These are phyloP conservation scores for Talpa occidentalis DNA, from an alignment of 2,113 vertebrate species.

Conservation along the genomic window DNA sequence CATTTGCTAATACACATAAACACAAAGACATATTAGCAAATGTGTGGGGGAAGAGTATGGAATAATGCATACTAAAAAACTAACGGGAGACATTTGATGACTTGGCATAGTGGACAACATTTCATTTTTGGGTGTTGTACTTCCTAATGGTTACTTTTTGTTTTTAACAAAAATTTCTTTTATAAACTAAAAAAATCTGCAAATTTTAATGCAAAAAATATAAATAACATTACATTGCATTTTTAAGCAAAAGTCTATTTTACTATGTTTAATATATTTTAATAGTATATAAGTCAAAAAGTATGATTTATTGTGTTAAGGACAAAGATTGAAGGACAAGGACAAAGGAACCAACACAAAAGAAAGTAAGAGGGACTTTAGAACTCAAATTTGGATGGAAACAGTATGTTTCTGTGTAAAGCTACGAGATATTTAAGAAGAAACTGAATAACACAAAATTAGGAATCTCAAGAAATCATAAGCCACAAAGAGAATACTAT, in stretches of 20 bases:
- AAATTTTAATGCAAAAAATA: conserved; percentile 38
- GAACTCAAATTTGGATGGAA: conserved; percentile 1
- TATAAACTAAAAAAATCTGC: not conserved
- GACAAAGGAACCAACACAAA: not conserved
- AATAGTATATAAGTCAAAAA: not conserved
- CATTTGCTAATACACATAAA: not conserved
- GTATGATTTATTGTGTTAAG: conserved; percentile 15
- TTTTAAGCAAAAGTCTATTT: conserved; percentile 16
- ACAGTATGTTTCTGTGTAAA: not conserved
- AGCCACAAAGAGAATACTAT: not conserved
- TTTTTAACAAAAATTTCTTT: conserved; percentile 35
- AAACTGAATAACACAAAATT: conserved; percentile 49
- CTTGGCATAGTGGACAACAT: not conserved
- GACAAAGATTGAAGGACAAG: not conserved
- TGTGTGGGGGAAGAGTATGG: not conserved
- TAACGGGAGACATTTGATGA: not conserved
- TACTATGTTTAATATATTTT: not conserved
- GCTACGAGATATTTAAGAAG: not conserved
- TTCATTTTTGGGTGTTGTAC: not conserved
- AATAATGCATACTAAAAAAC: not conserved
- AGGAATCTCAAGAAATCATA: not conserved
- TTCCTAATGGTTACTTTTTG: conserved; percentile 1
- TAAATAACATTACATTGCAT: not conserved
- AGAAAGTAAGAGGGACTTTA: not conserved
- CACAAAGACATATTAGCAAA: not conserved